phyloP scores from a whole-genome alignment of 2,113 vertebrate species.

The Charina bottae region DNA sequence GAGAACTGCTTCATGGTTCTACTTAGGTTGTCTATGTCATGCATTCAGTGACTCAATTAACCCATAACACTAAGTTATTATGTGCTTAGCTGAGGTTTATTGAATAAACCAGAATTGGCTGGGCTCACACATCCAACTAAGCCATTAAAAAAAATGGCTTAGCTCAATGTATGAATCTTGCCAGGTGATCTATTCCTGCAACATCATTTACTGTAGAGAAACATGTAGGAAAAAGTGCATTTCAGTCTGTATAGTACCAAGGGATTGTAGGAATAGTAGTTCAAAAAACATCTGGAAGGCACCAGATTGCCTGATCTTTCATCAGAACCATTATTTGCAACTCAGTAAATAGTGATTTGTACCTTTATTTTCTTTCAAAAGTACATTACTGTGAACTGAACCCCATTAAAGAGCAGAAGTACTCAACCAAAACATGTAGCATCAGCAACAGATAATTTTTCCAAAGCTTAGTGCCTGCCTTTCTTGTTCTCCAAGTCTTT shows the following conservation, averaged over 20 bases:
- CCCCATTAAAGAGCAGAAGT: not conserved
- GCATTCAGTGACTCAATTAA: not conserved
- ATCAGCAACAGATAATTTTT: not conserved
- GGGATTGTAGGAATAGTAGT: not conserved
- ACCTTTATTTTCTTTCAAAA: not conserved
- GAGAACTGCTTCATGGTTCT: not conserved
- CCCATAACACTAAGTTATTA: not conserved
- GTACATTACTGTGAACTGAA: not conserved
- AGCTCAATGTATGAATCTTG: not conserved
- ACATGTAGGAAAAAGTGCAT: not conserved
- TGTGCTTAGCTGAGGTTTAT: not conserved
- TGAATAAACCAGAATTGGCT: not conserved
- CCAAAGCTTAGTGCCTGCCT: slow-evolving; percentile 1
- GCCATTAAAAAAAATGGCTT: not conserved
- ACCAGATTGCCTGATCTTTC: not conserved
- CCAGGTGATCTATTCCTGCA: not conserved
- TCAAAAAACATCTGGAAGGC: not conserved
- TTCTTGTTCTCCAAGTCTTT: slow-evolving; percentile 35
- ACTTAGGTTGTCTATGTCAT: not conserved
- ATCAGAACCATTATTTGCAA: not conserved
- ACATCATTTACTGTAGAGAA: not conserved
- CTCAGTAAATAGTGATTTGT: not conserved
- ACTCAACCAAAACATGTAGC: slow-evolving; percentile 21
- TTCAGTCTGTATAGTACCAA: not conserved
- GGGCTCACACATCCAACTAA: not conserved